Evolutionary conservation across 2,797 vertebrate genomes (phyloP).

Genomic region (Gadopsis bispinosus): DNA sequence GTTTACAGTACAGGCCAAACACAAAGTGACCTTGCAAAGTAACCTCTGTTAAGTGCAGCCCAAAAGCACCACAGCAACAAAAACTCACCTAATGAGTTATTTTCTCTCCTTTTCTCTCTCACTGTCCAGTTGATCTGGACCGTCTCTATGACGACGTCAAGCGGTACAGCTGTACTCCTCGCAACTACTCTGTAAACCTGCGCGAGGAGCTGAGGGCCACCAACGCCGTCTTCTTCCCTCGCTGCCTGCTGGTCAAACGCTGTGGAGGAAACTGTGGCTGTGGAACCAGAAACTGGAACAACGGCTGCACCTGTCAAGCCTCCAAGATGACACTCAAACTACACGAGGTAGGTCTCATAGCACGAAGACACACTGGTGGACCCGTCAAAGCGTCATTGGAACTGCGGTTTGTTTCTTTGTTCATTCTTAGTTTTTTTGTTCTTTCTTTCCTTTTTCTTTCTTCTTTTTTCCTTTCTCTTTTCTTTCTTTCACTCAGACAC

Average conservation of each 20-base stretch:
- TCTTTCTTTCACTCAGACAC: not conserved
- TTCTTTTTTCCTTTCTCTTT: not conserved
- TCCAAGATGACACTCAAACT: conserved; percentile 91
- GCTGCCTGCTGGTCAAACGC: conserved; percentile 94
- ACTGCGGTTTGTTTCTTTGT: not conserved
- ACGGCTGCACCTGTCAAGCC: conserved; percentile 88
- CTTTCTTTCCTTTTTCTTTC: not conserved
- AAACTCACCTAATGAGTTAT: accelerated
- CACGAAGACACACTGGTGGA: conserved; percentile 16
- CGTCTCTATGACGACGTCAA: conserved; percentile 94
- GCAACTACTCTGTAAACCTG: conserved; percentile 95
- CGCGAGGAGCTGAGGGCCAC: conserved; percentile 92
- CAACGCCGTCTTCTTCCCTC: conserved; percentile 94
- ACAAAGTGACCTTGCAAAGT: not conserved
- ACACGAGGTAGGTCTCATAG: conserved; percentile 87
- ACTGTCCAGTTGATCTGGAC: conserved; percentile 91
- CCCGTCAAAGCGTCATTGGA: not conserved
- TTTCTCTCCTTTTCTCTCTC: conserved; percentile 2
- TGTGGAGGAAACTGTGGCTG: conserved; percentile 97
- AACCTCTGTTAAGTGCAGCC: not conserved
- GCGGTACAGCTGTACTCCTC: conserved; percentile 95
- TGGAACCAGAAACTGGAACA: conserved; percentile 89
- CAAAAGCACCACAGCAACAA: not conserved
- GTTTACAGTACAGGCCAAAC: not conserved
- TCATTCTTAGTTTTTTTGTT: not conserved